Base-by-base conservation (phyloP, 2,888 invertebrate genomes). In the Cylloceria caligata region DNA sequence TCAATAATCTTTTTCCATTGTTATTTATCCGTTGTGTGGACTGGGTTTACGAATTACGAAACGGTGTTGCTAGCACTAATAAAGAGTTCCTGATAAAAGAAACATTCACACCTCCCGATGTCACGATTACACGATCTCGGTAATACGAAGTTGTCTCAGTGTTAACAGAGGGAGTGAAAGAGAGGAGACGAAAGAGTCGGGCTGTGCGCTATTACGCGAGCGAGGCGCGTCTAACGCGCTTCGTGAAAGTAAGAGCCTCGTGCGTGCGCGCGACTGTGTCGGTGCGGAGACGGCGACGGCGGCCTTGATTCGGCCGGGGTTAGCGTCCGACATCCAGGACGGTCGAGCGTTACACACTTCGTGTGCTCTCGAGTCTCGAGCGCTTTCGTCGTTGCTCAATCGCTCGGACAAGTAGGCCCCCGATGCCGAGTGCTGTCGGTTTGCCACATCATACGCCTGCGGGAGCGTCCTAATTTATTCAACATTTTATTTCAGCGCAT, bases 251-350 rank as follows among this genome's bases (percentile, higher is more conserved):
- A 89, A 91, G 88, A 90, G 89, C 89, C 85, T 77, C 77, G 68
- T 36, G 65, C 73, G 73, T 64, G 83, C 45, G 82, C 74, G 84
- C 82, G 81, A 62, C 45, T 72, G 82, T 72, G 75, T 45, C 42
- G 21, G 19, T 19, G 36, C 19, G 39, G 36, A 52, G 80, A 57
- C 65, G 77, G 64, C 30, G 77, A 71, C 57, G 84, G 76, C 89
- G 91, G 90, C 92, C 92, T 92, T 91, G 92, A 91, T 91, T 90
- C 87, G 86, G 86, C 77, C 83, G 91, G 90, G 91, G 91, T 92
- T 91, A 91, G 88, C 88, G 90, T 62, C 90, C 91, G 90, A 89
- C 85, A 90, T 91, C 88, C 87, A 89, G 90, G 90, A 88, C 88
- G 87, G 82, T 71, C 67, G 76, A 83, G 52, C 82, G 67, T 75